These are phyloP conservation scores for Symphodus melops DNA, from an alignment of 2,113 vertebrate species.

Conservation along the genomic window DNA sequence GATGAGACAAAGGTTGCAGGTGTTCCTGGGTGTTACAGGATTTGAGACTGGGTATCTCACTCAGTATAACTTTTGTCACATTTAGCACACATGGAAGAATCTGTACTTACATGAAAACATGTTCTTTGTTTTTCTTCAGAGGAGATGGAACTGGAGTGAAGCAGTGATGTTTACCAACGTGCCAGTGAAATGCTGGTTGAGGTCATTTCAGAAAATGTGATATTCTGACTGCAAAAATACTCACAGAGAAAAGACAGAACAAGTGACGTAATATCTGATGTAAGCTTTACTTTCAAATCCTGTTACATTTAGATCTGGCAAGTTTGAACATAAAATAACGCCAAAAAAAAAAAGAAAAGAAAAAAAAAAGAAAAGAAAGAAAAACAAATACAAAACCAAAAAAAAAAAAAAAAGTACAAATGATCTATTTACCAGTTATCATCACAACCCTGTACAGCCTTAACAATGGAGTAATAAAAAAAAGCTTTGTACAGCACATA, in stretches of 20 bases:
- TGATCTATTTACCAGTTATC: conserved; percentile 95
- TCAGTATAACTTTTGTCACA: no score
- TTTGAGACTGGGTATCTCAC: no score
- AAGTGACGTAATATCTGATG: conserved; percentile 86
- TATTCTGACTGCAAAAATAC: neutral
- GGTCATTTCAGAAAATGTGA: neutral
- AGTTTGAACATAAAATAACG: conserved; percentile 94
- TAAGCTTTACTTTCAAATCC: conserved; percentile 99
- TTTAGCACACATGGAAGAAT: no score
- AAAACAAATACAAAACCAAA: conserved; percentile 78
- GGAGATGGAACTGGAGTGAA: no score
- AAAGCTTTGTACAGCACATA: conserved; percentile 99
- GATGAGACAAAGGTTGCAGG: neutral
- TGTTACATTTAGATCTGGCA: conserved; percentile 99
- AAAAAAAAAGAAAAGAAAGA: conserved; percentile 79
- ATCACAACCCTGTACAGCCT: conserved; percentile 99
- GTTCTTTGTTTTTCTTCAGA: no score
- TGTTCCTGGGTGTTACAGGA: neutral
- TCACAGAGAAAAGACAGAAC: conserved; percentile 47
- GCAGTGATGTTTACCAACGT: no score
- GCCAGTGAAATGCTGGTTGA: no score
- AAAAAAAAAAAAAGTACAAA: conserved; percentile 85
- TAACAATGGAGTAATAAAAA: conserved; percentile 92
- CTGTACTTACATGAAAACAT: no score
- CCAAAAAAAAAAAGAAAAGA: conserved; percentile 80